Conservation (phyloP, 2,797 vertebrate species). For the Enteromius radiatus region DNA sequence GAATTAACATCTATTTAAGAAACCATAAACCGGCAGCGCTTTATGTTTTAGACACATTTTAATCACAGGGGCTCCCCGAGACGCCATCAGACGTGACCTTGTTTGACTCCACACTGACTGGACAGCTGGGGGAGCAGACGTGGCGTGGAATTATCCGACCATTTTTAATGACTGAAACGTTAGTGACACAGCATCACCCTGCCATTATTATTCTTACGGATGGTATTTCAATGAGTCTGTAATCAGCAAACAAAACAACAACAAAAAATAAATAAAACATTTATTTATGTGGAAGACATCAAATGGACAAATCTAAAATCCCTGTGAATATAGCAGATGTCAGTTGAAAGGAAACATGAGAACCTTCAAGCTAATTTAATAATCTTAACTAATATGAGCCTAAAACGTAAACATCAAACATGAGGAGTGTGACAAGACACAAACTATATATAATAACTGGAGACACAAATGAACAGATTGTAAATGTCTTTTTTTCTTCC, state of each 20-base stretch:
- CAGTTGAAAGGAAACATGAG: not conserved
- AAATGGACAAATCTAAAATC: slow-evolving; percentile 27
- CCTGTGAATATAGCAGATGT: not conserved
- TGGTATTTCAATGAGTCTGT: slow-evolving; percentile 3
- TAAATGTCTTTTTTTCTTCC: not conserved
- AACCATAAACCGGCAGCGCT: slow-evolving; percentile 31
- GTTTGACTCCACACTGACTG: slow-evolving; percentile 53
- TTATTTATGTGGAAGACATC: slow-evolving; percentile 24
- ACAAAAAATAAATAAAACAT: not conserved
- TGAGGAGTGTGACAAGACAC: not conserved
- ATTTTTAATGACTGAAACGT: slow-evolving; percentile 44
- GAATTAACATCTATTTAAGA: slow-evolving; percentile 48
- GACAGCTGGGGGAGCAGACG: slow-evolving; percentile 44
- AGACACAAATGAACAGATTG: not conserved
- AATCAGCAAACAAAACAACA: slow-evolving; percentile 32
- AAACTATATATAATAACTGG: not conserved
- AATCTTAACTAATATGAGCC: not conserved
- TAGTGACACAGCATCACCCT: slow-evolving; percentile 7
- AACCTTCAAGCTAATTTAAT: slow-evolving; percentile 19
- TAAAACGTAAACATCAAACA: slow-evolving; percentile 11
- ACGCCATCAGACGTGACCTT: slow-evolving; percentile 54
- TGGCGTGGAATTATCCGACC: slow-evolving; percentile 29
- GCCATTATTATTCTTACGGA: not conserved
- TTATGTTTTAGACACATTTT: slow-evolving; percentile 46
- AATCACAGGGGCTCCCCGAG: slow-evolving; percentile 46